phyloP scores from a whole-genome alignment of 2,797 vertebrate species.

The Gymnothorax javanicus region DNA sequence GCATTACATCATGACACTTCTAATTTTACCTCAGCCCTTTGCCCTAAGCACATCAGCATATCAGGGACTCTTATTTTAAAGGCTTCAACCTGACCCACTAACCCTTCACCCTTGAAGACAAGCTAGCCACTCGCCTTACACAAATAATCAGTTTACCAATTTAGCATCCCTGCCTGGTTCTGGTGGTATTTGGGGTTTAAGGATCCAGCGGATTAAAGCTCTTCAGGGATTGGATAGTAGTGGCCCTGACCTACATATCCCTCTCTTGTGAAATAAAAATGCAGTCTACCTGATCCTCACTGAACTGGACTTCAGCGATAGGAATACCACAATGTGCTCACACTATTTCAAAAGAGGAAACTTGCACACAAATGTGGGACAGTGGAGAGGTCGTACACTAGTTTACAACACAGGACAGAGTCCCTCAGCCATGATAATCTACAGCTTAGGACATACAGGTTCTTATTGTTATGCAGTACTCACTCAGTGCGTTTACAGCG shows the following conservation, averaged over 20 bases:
- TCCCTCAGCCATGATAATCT: neutral
- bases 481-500: neutral
- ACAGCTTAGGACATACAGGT: neutral
- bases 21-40: neutral
- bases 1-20: neutral
- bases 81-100: neutral
- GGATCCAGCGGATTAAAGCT: slow-evolving; percentile 4
- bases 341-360: no score
- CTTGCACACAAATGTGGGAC: neutral
- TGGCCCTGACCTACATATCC: neutral
- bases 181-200: neutral
- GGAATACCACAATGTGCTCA: neutral
- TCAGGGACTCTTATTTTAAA: neutral
- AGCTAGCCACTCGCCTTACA: neutral
- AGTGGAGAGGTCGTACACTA: neutral
- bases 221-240: neutral
- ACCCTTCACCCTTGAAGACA: neutral
- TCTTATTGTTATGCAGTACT: neutral
- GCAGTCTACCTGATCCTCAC: neutral
- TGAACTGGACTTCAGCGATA: neutral
- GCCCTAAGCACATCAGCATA: neutral
- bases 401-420: neutral
- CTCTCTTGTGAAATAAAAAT: neutral
- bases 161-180: neutral
- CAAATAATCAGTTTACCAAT: slow-evolving; percentile 7